Conservation (phyloP, 2,797 vertebrate species). For the Anguilla anguilla region DNA sequence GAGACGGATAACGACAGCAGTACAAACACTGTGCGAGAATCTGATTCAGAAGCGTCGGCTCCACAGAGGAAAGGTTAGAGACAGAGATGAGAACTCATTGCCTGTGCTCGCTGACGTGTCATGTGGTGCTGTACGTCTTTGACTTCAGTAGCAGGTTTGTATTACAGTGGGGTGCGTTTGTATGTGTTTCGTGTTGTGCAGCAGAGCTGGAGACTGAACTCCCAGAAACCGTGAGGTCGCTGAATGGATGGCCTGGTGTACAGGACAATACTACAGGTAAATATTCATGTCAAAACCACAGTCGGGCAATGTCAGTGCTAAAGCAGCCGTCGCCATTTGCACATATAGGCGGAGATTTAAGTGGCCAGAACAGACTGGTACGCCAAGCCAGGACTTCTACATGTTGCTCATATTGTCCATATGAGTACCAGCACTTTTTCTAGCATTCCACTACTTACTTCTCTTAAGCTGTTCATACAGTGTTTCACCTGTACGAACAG, state of each 20-base stretch:
- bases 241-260: not conserved
- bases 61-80: slow-evolving; percentile 23
- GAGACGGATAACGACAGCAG: not conserved
- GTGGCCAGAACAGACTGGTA: no score
- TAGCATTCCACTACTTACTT: no score
- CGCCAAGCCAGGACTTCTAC: no score
- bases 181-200: slow-evolving; percentile 7
- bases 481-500: no score
- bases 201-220: slow-evolving; percentile 24
- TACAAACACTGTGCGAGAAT: not conserved
- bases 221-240: slow-evolving; percentile 9
- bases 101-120: not conserved
- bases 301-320: not conserved
- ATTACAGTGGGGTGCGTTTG: not conserved
- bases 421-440: no score
- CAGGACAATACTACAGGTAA: slow-evolving; percentile 37
- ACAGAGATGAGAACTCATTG: not conserved
- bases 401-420: not conserved
- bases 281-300: not conserved
- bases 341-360: not conserved
- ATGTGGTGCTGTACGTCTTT: not conserved
- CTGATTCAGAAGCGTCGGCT: not conserved
- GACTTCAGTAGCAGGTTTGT: not conserved
- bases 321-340: not conserved
- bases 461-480: no score